A percentile compares a stretch with the other conserved stretches of the same genome.
Conservation (phyloP, 1,140 invertebrate genomes). For the Pristionchus pacificus region DNA sequence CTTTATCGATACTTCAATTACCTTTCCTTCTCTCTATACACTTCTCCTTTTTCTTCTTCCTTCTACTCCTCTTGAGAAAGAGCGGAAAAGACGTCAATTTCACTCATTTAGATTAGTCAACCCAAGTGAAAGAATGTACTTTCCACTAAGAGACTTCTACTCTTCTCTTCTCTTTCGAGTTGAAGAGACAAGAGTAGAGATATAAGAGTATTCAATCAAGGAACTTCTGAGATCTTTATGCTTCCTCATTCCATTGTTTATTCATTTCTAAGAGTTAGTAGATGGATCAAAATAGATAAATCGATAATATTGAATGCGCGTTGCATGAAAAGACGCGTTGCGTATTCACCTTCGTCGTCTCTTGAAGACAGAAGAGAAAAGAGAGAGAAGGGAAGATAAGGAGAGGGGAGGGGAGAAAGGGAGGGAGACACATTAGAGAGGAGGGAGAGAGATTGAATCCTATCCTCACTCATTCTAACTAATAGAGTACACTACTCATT, state of each 20-base stretch:
- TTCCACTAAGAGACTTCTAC: no score
- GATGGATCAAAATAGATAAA: not conserved
- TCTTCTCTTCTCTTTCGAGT: not conserved
- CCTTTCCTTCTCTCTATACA: no score
- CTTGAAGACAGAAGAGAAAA: constrained; percentile 3
- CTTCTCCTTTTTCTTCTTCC: no score
- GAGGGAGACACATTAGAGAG: constrained; percentile 4
- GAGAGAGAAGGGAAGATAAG: not conserved
- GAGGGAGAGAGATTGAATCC: not conserved
- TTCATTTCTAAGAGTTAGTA: not conserved
- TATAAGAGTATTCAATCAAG: not conserved
- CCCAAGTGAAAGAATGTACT: no score
- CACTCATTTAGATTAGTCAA: no score
- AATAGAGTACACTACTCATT: constrained; percentile 8
- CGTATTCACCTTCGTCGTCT: constrained; percentile 10
- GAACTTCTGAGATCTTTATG: not conserved
- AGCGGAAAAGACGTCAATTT: no score
- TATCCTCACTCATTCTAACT: not conserved
- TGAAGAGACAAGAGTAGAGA: not conserved
- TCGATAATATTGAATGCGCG: not conserved
- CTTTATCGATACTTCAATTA: no score
- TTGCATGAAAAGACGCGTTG: not conserved
- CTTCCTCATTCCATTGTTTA: not conserved
- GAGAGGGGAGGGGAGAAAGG: constrained; percentile 1
- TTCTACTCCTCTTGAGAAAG: no score